Conservation (phyloP, 2,888 invertebrate species). For the Drosophila rellima region DNA sequence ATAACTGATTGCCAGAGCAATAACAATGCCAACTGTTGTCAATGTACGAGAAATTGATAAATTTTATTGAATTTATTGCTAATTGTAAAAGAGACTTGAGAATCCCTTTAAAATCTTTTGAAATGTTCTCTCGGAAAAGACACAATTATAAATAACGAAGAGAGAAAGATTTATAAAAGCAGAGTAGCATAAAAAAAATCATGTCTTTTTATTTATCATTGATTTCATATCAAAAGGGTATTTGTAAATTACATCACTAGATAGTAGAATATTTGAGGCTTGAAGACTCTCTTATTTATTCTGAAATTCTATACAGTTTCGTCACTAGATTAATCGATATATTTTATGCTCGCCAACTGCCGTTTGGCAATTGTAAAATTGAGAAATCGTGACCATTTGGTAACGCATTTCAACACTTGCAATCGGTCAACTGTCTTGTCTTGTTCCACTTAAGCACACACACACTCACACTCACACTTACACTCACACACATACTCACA, state of each 20-base stretch:
- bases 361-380: conserved; percentile 37
- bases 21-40: conserved; percentile 21
- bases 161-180: not conserved
- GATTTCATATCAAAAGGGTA: too few species aligned
- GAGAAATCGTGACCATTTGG: conserved; percentile 40
- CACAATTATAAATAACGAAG: conserved; percentile 1
- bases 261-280: too few species aligned
- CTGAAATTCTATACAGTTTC: not conserved
- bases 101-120: not conserved
- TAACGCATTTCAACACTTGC: conserved; percentile 57
- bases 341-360: not conserved
- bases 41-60: conserved; percentile 17
- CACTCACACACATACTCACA: conserved; percentile 1
- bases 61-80: conserved; percentile 19
- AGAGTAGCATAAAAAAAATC: too few species aligned
- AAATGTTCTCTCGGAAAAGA: not conserved
- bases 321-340: not conserved
- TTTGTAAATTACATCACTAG: too few species aligned
- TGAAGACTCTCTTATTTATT: not conserved
- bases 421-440: conserved; percentile 51
- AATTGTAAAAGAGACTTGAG: conserved; percentile 15
- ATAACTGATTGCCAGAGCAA: conserved; percentile 32
- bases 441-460: conserved; percentile 47
- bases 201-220: not conserved
- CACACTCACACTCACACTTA: conserved; percentile 12